A percentile compares a stretch with the other conserved stretches of the same genome.
Evolutionary conservation across 2,888 invertebrate species (phyloP).

Genomic region (Morpho deidamia): DNA sequence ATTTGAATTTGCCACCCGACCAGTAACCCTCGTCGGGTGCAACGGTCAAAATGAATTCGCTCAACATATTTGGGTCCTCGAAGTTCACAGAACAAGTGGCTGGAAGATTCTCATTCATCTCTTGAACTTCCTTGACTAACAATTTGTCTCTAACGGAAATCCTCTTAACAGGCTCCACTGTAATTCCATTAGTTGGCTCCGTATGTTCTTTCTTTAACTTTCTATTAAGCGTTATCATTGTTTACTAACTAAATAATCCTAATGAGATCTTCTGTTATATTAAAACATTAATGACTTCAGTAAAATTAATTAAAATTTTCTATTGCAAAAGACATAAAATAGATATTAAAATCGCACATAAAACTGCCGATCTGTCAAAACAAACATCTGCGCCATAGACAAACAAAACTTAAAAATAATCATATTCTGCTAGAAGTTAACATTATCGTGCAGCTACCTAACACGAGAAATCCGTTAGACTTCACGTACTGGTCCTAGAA

Average conservation of each 20-base stretch:
- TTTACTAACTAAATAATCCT: constrained; percentile 25
- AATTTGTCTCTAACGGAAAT: constrained; percentile 89
- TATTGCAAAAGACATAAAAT: background rate
- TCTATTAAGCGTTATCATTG: constrained; percentile 86
- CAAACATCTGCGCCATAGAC: too few relatives aligned
- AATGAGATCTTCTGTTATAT: constrained; percentile 3
- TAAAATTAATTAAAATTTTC: background rate
- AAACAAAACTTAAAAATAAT: too few relatives aligned
- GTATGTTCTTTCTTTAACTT: constrained; percentile 82
- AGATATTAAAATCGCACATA: background rate
- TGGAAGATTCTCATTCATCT: constrained; percentile 92
- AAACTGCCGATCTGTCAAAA: too few relatives aligned
- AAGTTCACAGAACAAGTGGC: constrained; percentile 88
- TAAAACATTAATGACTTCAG: constrained; percentile 4
- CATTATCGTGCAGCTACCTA: too few relatives aligned
- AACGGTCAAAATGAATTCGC: constrained; percentile 88
- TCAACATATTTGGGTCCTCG: constrained; percentile 89
- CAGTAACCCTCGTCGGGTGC: constrained; percentile 93
- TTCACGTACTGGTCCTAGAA: too few relatives aligned
- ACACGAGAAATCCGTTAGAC: too few relatives aligned
- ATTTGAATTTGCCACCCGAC: constrained; percentile 91
- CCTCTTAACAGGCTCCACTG: constrained; percentile 68
- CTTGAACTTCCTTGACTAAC: constrained; percentile 88
- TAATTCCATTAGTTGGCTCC: constrained; percentile 56
- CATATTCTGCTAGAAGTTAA: too few relatives aligned